Evolutionary conservation across 2,113 vertebrate species (phyloP), one percentile per base, ranked within the genome.

Genomic region (Antennarius striatus): DNA sequence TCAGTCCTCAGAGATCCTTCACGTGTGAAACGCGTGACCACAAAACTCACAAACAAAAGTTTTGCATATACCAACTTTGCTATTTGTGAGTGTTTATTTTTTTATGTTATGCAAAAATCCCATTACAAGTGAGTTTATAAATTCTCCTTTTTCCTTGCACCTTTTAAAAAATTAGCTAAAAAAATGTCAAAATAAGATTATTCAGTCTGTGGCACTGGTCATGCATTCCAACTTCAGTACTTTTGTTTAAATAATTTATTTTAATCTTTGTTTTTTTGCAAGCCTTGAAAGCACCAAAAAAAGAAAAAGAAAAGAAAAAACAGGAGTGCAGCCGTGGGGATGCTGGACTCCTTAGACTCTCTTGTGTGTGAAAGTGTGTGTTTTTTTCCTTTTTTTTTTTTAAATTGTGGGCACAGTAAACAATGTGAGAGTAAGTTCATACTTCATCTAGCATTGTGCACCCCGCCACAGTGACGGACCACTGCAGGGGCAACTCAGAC

Each of bases 201-300:
- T 82, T 90, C 84, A 88, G 80, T 89, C 80, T 85, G 90, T 82
- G 89, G 91, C 88, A 89, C 89, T 77, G 85, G 83, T 92, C 93
- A 92, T 93, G 94, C 93, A 93, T 84, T 88, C 92, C 90, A 87
- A 93, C 87, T 90, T 88, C 86, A 91, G 92, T 92, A 92, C 92
- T 91, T 82, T 83, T 74, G 71, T 84, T 88, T 88, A 80, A 84
- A 85, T 83, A 84, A 86, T 68, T 73, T 82, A 14, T 74, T 85
- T 88, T 67, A 85, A 88, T 92, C 83, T 88, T 91, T 86, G 89
- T n/a, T 88, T 92, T 92, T 92, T 94, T 93, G 89, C 93, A 93
- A 93, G 90, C 93, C 86, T 91, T 81, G 78, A 92, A 91, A 92
- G 92, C 92, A 94, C 91, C 91, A 56, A 89, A 84, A 82, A 70